These are phyloP conservation scores for Catharus fuscescens DNA, from an alignment of 2,113 vertebrate species.

Conservation along the genomic window DNA sequence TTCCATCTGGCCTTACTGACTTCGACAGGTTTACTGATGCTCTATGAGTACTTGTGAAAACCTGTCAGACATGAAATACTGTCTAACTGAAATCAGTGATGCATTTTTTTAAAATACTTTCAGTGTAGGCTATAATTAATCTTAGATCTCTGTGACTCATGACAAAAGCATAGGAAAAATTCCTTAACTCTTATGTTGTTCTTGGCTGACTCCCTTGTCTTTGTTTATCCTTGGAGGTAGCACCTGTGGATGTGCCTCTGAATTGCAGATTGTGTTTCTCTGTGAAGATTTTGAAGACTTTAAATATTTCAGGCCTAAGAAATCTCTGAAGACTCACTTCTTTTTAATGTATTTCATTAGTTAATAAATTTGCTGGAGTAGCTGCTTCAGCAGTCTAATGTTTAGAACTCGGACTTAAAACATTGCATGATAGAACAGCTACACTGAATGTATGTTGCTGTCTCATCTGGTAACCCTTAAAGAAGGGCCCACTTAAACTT, in stretches of 20 bases:
- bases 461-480: neutral
- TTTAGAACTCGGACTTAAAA: neutral
- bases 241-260: neutral
- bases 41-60: neutral
- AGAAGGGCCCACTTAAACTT: neutral
- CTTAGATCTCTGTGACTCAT: slow-evolving; percentile 44
- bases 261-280: neutral
- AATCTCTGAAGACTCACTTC: neutral
- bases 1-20: neutral
- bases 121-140: slow-evolving; percentile 48
- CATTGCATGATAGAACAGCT: neutral
- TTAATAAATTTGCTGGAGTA: neutral
- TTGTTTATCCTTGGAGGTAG: neutral
- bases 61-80: slow-evolving; percentile 14
- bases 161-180: slow-evolving; percentile 40
- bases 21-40: neutral
- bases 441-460: neutral
- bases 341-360: neutral
- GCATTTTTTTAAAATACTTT: neutral
- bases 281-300: neutral
- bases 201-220: slow-evolving; percentile 4
- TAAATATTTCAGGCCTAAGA: neutral
- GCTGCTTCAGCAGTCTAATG: neutral
- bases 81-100: slow-evolving; percentile 14
- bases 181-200: slow-evolving; percentile 11